Evolutionary conservation across 2,888 invertebrate species (phyloP), one percentile per base, ranked within the genome.

Genomic region (Cotesia congregata): DNA sequence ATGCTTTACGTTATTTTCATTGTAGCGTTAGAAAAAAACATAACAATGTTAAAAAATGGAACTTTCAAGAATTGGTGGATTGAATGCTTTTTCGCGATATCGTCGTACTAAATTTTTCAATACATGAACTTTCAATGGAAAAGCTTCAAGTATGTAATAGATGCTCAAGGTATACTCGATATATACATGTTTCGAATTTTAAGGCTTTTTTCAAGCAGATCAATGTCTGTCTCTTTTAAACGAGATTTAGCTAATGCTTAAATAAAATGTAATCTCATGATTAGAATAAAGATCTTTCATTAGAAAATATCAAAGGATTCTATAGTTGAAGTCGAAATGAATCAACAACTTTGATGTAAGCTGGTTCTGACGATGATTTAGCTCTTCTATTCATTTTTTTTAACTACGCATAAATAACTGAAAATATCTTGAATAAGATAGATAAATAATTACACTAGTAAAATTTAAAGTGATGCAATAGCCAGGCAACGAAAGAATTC

Each of bases 1-100:
- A 40, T 65, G 64, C 62, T 70, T 9, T 69, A 61, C 70, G 77
- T 68, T 72, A 74, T 77, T 81, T 76, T 77, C 69, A 77, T 64
- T 41, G 20, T 41, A 6, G 9, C 67, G 6, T 20, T 67, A n/a
- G 67, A 6, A 12, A 50, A 50, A 50, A 50, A 50, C 12, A 50
- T 50, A 50, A 50, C 50, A 12, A 12, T 30, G 0, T 30, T 30
- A 30, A 30, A 30, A 3, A 30, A 30, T 50, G 4, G 50, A 50
- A 50, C 12, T 50, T 41, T 50, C 12, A 12, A 50, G 50, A 12
- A 50, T 12, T 12, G 50, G 50, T 50, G 12, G 4, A 50, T 50
- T 2, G 7, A 12, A 12, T 30, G 30, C 30, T 30, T 30, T 30
- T 30, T 2, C 3, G 30, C 30, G 2, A 30, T 30, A 30, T 30